These are phyloP conservation scores for Drosophila nigromelanica DNA, from an alignment of 1,140 invertebrate species.

Conservation along the genomic window DNA sequence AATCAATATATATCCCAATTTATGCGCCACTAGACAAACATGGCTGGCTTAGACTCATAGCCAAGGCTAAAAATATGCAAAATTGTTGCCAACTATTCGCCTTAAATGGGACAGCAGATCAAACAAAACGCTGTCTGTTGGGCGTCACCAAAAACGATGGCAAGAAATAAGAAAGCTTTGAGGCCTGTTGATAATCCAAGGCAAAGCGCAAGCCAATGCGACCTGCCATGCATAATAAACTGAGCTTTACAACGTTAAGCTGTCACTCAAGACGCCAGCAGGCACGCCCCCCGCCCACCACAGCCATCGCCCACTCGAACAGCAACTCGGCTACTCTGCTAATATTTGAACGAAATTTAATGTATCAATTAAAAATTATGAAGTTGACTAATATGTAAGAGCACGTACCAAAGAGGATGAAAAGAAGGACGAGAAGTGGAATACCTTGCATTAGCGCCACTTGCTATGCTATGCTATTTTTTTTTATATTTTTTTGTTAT, in stretches of 20 bases:
- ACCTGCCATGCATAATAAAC: conserved; percentile 73
- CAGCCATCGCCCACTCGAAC: conserved; percentile 8
- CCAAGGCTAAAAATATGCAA: conserved; percentile 12
- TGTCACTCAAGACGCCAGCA: conserved; percentile 65
- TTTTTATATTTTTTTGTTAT: conserved; percentile 59
- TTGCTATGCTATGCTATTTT: conserved; percentile 63
- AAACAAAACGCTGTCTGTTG: conserved; percentile 46
- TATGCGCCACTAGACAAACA: conserved; percentile 22
- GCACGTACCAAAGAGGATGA: conserved; percentile 63
- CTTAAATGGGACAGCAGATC: conserved; percentile 36
- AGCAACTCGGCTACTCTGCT: conserved; percentile 38
- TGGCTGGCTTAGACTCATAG: conserved; percentile 19
- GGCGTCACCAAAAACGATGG: conserved; percentile 6
- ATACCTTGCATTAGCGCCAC: conserved; percentile 65
- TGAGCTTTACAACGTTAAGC: conserved; percentile 77
- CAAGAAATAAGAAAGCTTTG: conserved; percentile 5
- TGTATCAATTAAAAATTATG: conserved; percentile 84
- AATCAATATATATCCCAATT: conserved; percentile 17
- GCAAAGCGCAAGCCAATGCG: conserved; percentile 13
- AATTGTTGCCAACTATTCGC: conserved; percentile 30
- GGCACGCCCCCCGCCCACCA: too few species aligned
- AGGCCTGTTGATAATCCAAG: conserved; percentile 58
- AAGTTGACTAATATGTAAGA: conserved; percentile 84
- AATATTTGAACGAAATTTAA: conserved; percentile 83
- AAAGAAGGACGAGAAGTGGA: neutral